Evolutionary conservation across 2,113 vertebrate genomes (phyloP).

Genomic region (Gopherus evgoodei): DNA sequence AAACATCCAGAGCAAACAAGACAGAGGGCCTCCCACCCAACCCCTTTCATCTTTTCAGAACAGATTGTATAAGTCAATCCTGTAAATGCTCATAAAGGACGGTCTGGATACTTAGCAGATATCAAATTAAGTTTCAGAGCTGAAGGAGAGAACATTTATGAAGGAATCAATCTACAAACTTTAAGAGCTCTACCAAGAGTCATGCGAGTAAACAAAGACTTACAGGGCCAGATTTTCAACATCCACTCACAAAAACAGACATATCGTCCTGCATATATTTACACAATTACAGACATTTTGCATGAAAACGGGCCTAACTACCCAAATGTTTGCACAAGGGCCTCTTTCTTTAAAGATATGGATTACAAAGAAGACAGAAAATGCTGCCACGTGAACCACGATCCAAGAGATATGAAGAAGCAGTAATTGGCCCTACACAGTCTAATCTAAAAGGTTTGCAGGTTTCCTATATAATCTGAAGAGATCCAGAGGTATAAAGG

Average conservation of each 20-base stretch:
- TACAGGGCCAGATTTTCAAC: not conserved
- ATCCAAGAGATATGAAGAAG: not conserved
- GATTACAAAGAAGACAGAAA: not conserved
- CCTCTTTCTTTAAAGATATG: not conserved
- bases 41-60: not conserved
- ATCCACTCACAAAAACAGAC: not conserved
- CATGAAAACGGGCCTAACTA: not conserved
- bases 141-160: not conserved
- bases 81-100: not conserved
- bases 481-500: not conserved
- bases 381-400: not conserved
- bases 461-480: not conserved
- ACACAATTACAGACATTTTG: not conserved
- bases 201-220: not conserved
- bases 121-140: slow-evolving; percentile 7
- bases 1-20: not conserved
- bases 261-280: not conserved
- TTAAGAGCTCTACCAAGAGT: not conserved
- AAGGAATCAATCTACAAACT: not conserved
- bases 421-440: not conserved
- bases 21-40: not conserved
- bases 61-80: slow-evolving; percentile 1
- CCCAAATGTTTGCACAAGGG: not conserved
- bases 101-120: not conserved
- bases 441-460: not conserved